Conservation (phyloP, 2,888 invertebrate genomes). For the Bugula neritina region DNA sequence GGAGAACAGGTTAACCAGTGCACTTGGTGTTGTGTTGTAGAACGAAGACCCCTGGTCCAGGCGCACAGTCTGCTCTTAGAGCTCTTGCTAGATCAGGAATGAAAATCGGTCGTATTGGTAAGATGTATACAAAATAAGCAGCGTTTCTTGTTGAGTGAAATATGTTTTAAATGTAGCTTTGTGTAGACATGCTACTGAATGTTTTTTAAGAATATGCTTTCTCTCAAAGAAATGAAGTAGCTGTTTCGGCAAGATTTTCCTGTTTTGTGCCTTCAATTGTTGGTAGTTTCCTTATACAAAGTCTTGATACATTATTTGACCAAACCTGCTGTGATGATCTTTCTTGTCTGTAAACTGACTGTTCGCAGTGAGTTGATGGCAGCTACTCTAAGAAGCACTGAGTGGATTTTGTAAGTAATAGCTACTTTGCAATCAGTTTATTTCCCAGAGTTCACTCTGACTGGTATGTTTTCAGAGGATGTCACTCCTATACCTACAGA, state of each 20-base stretch:
- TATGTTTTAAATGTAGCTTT: too few relatives aligned
- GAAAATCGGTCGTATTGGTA: slow-evolving; percentile 95
- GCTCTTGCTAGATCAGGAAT: slow-evolving; percentile 97
- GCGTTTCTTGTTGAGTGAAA: too few relatives aligned
- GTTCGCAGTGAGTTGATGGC: not conserved
- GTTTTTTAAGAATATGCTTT: too few relatives aligned
- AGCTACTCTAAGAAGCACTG: slow-evolving; percentile 27
- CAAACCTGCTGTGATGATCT: slow-evolving; percentile 10
- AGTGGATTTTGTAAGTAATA: not conserved
- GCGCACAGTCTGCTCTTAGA: slow-evolving; percentile 89
- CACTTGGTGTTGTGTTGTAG: slow-evolving; percentile 54
- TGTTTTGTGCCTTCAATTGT: too few relatives aligned
- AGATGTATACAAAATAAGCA: too few relatives aligned
- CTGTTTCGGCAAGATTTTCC: too few relatives aligned
- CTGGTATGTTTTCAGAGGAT: slow-evolving; percentile 61
- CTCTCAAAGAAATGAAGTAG: too few relatives aligned
- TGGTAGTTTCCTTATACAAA: too few relatives aligned
- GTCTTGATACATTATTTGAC: too few relatives aligned
- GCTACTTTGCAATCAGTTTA: not conserved
- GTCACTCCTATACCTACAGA: slow-evolving; percentile 99
- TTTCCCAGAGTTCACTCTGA: not conserved
- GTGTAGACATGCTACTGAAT: too few relatives aligned
- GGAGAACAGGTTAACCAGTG: not conserved
- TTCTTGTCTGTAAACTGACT: too few relatives aligned
- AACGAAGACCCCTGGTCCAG: slow-evolving; percentile 96